phyloP scores from a whole-genome alignment of 2,888 invertebrate species.

The Drosophila sordidula region DNA sequence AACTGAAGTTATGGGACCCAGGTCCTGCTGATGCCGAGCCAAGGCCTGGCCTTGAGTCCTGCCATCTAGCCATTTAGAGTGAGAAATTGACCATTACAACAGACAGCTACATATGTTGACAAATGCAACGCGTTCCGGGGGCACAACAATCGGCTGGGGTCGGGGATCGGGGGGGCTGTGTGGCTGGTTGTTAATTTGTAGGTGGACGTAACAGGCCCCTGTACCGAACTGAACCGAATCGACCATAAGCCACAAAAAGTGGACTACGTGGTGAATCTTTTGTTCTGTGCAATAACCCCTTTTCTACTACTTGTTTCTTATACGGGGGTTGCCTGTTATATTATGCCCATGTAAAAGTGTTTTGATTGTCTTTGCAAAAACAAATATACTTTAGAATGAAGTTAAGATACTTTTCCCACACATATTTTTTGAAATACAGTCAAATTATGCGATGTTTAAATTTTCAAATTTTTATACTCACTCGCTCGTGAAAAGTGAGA shows the following conservation, averaged over 20 bases:
- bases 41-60: slow-evolving; percentile 28
- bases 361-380: no score
- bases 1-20: not conserved
- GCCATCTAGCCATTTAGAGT: slow-evolving; percentile 79
- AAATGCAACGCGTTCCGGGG: slow-evolving; percentile 67
- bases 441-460: no score
- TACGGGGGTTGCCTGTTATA: not conserved
- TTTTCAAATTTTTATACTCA: no score
- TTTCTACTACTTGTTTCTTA: slow-evolving; percentile 19
- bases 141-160: not conserved
- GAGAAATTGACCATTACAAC: slow-evolving; percentile 84
- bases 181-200: slow-evolving; percentile 36
- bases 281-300: slow-evolving; percentile 17
- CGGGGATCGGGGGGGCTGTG: not conserved
- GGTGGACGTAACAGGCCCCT: slow-evolving; percentile 13
- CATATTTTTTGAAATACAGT: no score
- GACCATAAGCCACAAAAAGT: slow-evolving; percentile 48
- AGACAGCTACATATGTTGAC: slow-evolving; percentile 78
- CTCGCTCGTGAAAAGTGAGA: no score
- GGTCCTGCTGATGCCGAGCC: slow-evolving; percentile 12
- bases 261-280: slow-evolving; percentile 36
- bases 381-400: not conserved
- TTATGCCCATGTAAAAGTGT: not conserved
- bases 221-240: slow-evolving; percentile 5
- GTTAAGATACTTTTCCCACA: no score